Percentiles rank a stretch among this genome's conserved stretches.
Evolutionary conservation across 2,888 invertebrate species (phyloP).

Genomic region (Xanthorhoe spadicearia): DNA sequence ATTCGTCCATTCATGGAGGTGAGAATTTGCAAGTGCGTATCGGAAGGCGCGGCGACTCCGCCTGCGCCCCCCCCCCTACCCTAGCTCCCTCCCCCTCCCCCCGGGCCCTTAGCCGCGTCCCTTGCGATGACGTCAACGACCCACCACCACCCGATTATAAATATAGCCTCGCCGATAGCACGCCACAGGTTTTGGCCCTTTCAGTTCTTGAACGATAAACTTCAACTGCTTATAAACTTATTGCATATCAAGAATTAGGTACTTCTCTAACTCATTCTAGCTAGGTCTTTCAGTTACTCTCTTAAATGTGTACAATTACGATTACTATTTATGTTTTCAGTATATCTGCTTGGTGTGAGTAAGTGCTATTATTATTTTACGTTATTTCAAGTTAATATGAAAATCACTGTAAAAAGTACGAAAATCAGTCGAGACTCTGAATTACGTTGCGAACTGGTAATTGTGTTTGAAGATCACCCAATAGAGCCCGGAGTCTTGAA

Average conservation of each 20-base stretch:
- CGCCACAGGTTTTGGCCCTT: slow-evolving; percentile 80
- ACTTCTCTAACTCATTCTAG: neutral
- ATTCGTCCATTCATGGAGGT: slow-evolving; percentile 82
- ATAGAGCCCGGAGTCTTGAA: slow-evolving; percentile 36
- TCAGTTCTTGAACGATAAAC: slow-evolving; percentile 50
- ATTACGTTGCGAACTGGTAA: slow-evolving; percentile 40
- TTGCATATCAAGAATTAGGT: slow-evolving; percentile 13
- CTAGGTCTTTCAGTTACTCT: neutral
- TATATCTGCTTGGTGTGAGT: neutral
- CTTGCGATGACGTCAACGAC: slow-evolving; percentile 78
- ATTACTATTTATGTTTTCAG: neutral
- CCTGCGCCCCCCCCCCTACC: slow-evolving; percentile 43
- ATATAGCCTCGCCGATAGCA: slow-evolving; percentile 77
- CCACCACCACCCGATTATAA: slow-evolving; percentile 80
- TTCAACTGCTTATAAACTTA: slow-evolving; percentile 31
- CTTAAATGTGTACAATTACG: neutral
- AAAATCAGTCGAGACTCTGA: slow-evolving; percentile 35
- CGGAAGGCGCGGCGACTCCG: slow-evolving; percentile 67
- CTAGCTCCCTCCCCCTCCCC: slow-evolving; percentile 45
- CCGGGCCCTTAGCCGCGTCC: slow-evolving; percentile 53
- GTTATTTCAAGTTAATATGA: slow-evolving; percentile 8
- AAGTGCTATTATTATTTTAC: slow-evolving; percentile 1
- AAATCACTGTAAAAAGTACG: slow-evolving; percentile 4
- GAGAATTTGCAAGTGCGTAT: slow-evolving; percentile 83
- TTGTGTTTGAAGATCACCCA: slow-evolving; percentile 42